These are phyloP conservation scores for Salticus scenicus DNA, from an alignment of 2,888 invertebrate genomes.

Conservation along the genomic window DNA sequence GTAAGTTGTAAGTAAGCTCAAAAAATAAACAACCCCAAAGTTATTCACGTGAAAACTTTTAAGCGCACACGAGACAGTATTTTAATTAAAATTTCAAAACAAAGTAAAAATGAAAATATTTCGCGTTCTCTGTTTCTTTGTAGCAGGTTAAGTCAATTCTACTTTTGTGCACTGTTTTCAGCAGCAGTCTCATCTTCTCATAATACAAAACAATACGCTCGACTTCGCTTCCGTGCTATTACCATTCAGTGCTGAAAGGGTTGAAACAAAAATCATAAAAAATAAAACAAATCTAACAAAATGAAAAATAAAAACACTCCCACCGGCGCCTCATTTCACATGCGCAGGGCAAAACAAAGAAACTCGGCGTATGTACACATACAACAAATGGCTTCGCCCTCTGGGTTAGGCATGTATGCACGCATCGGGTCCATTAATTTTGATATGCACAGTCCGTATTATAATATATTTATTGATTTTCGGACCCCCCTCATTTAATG, in stretches of 20 bases:
- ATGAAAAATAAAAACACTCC: slow-evolving; percentile 48
- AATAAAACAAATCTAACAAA: not conserved
- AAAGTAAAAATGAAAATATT: not conserved
- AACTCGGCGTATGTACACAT: slow-evolving; percentile 53
- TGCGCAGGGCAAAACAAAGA: slow-evolving; percentile 62
- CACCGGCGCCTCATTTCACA: slow-evolving; percentile 67
- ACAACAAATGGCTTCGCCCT: slow-evolving; percentile 63
- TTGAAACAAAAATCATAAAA: slow-evolving; percentile 34
- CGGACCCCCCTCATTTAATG: slow-evolving; percentile 63
- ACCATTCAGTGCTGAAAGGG: slow-evolving; percentile 61
- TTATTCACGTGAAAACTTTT: too few relatives aligned
- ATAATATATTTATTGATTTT: slow-evolving; percentile 70
- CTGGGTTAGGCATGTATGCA: slow-evolving; percentile 57
- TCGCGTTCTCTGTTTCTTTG: not conserved
- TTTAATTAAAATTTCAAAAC: not conserved
- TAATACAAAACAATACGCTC: slow-evolving; percentile 45
- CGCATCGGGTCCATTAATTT: slow-evolving; percentile 67
- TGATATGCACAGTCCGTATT: slow-evolving; percentile 68
- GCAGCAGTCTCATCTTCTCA: not conserved
- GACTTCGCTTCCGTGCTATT: slow-evolving; percentile 49
- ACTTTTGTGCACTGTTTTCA: not conserved
- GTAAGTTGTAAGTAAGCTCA: too few relatives aligned
- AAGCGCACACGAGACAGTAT: too few relatives aligned
- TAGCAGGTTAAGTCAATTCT: not conserved
- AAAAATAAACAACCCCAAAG: too few relatives aligned